A percentile compares a stretch with the other conserved stretches of the same genome.
These are phyloP conservation scores for Climacteris rufus DNA, from an alignment of 2,113 vertebrate genomes.

Conservation along the genomic window DNA sequence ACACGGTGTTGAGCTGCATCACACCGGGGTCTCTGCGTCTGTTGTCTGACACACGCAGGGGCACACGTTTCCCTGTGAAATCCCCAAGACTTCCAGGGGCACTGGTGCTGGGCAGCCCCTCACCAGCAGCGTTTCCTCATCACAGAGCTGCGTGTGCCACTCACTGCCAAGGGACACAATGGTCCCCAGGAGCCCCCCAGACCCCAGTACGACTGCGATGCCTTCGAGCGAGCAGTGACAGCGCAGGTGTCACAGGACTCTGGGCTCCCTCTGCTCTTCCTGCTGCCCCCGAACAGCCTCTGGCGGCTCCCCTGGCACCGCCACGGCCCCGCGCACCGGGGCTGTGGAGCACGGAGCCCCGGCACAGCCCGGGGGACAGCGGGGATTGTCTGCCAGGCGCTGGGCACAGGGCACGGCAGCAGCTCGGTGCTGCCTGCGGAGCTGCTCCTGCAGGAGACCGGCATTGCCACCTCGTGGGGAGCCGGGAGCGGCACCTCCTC, in stretches of 20 bases:
- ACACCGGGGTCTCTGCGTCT: fast-evolving
- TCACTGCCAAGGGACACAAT: neutral
- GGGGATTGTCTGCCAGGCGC: neutral
- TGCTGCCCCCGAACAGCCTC: neutral
- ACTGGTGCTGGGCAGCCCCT: neutral
- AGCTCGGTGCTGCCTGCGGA: neutral
- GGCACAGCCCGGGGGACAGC: neutral
- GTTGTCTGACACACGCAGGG: fast-evolving
- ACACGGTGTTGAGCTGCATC: fast-evolving
- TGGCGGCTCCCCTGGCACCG: neutral
- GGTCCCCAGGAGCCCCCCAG: neutral
- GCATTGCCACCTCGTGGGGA: slow-evolving; percentile 51
- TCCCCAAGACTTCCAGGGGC: neutral
- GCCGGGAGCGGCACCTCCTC: neutral
- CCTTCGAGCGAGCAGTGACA: neutral
- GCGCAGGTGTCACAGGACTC: neutral
- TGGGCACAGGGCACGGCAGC: neutral
- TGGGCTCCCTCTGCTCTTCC: neutral
- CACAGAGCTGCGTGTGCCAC: fast-evolving
- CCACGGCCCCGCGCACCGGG: neutral
- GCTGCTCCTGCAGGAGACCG: neutral
- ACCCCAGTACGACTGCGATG: fast-evolving
- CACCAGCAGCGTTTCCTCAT: fast-evolving
- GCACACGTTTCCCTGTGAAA: fast-evolving
- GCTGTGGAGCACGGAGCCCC: neutral